Evolutionary conservation across 2,888 invertebrate genomes (phyloP).

Genomic region (Plagodis pulveraria): DNA sequence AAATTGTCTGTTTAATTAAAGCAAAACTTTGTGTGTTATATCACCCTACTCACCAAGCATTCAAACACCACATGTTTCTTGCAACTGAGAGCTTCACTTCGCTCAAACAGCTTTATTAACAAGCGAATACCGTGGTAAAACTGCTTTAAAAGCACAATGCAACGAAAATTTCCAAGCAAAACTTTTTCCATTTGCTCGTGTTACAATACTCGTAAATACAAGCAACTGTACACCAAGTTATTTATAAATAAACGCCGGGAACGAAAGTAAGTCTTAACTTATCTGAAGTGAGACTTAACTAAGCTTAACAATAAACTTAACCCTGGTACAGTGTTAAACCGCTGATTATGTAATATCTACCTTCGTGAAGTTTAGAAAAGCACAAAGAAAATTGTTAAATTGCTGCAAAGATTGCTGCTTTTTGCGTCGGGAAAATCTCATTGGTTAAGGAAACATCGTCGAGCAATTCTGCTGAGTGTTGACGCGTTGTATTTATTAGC

Average conservation of each 20-base stretch:
- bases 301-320: conserved; percentile 13
- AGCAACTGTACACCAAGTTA: conserved; percentile 2
- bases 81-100: no score
- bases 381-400: conserved; percentile 13
- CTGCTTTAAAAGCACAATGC: no score
- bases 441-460: not conserved
- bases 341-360: conserved; percentile 21
- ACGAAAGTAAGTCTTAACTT: conserved; percentile 1
- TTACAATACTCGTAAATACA: conserved; percentile 17
- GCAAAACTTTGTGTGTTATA: no score
- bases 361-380: conserved; percentile 7
- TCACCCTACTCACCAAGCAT: no score
- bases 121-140: no score
- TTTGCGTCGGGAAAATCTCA: conserved; percentile 2
- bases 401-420: conserved; percentile 8
- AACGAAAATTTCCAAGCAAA: not conserved
- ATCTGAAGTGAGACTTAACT: conserved; percentile 9
- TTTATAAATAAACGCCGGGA: not conserved
- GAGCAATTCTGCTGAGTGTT: no score
- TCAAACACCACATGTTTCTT: no score
- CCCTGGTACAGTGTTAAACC: conserved; percentile 7
- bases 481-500: no score
- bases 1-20: no score
- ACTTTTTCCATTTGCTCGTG: conserved; percentile 9
- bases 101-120: no score